phyloP scores from a whole-genome alignment of 2,113 vertebrate species.

The Pitta sordida region DNA sequence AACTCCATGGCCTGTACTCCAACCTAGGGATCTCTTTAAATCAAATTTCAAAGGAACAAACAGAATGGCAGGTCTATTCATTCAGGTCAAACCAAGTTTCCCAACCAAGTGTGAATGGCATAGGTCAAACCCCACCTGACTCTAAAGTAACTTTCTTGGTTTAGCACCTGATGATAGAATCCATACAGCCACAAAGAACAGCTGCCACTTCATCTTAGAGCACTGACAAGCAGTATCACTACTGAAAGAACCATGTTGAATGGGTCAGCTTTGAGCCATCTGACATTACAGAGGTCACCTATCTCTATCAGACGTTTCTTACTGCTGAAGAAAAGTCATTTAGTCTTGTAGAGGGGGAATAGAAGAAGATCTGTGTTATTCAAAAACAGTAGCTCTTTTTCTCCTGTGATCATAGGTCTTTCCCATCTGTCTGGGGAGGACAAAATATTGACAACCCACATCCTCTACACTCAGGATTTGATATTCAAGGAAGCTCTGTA shows the following conservation, averaged over 20 bases:
- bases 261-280: not conserved
- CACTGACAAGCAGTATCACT: not conserved
- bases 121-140: not conserved
- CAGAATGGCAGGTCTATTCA: not conserved
- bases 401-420: not conserved
- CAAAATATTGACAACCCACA: not conserved
- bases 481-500: not conserved
- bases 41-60: not conserved
- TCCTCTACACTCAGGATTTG: not conserved
- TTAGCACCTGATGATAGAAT: not conserved
- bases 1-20: not conserved
- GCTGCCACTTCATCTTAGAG: not conserved
- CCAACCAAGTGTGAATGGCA: not conserved
- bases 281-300: not conserved
- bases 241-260: not conserved
- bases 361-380: not conserved
- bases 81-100: not conserved
- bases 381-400: not conserved
- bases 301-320: not conserved
- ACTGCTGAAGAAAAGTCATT: not conserved
- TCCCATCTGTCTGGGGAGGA: not conserved
- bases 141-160: not conserved
- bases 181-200: not conserved
- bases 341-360: not conserved
- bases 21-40: not conserved